Percentiles rank a stretch among this genome's conserved stretches.
Evolutionary conservation across 1,140 invertebrate genomes (phyloP).

Genomic region (Papilio aristodemus): DNA sequence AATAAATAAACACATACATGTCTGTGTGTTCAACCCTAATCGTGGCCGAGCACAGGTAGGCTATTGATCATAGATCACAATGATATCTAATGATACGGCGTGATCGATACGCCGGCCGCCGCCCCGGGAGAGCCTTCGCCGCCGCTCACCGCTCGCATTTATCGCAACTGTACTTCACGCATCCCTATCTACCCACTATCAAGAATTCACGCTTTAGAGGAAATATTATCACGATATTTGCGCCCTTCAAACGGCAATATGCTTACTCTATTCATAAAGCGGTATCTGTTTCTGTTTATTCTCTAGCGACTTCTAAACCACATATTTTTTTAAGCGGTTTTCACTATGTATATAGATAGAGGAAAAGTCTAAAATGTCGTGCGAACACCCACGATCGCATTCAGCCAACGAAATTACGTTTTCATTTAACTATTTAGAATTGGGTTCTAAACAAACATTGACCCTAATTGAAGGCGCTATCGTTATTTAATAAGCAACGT

Average conservation of each 20-base stretch:
- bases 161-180: conserved; percentile 24
- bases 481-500: conserved; percentile 33
- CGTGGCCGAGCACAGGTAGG: conserved; percentile 42
- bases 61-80: conserved; percentile 75
- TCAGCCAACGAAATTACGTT: background rate
- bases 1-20: background rate
- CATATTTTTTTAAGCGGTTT: too few species aligned
- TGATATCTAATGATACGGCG: conserved; percentile 77
- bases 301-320: too few species aligned
- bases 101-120: conserved; percentile 67
- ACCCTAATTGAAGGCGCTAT: conserved; percentile 29
- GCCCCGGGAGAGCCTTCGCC: conserved; percentile 61
- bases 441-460: conserved; percentile 33
- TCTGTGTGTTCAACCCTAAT: conserved; percentile 40
- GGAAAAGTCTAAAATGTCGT: background rate
- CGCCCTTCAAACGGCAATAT: too few species aligned
- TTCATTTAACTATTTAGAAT: conserved; percentile 29
- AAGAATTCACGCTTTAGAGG: conserved; percentile 14
- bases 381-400: background rate
- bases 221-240: conserved; percentile 10
- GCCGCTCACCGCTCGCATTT: conserved; percentile 26
- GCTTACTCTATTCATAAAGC: too few species aligned
- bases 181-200: conserved; percentile 10
- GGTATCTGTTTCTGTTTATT: too few species aligned
- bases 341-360: background rate